Base-by-base conservation (phyloP, 2,113 vertebrate species). In the Pseudolaguvia tuberculata region DNA sequence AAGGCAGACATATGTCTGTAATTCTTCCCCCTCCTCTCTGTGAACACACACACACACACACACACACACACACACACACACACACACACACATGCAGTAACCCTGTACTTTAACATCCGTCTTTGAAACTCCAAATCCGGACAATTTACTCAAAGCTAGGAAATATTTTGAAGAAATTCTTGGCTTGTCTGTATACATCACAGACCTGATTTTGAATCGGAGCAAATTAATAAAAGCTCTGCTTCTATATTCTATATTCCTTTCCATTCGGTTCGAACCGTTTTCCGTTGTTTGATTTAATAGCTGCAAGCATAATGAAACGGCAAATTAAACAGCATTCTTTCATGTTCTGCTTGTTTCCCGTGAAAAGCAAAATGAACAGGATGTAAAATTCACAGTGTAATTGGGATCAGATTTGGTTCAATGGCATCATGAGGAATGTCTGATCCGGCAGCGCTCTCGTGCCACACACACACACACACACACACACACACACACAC, bases 391-490 rank as follows among this genome's bases (percentile, higher is more conserved):
- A 76, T 65, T 68, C 78, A 59, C 61, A 62, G 47, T 68, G 68
- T 67, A 78, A 81, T 81, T 55, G 61, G 72, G 70, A 72, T 72
- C 76, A 78, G 59, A 55, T 61, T 70, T 48, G 61, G 59, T 68
- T 72, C 53, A 53, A 7, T 31, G 61, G 47, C 25, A 9, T 78
- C 78, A 71, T 75, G 69, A 78, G 75, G 52, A 67, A 75, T 72
- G 45, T 17, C 67, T 73, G 53, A 72, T 53, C 62, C 50, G 69
- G 45, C 63, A 70, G 62, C 42, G 23, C 56, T 72, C 21, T 14
- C 45, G 45, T 15, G 29, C 35, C 59, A 7, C 61, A 45, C 61
- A 23, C 61, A 20, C 35, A n/a, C 55, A 73, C 74, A 59, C 73
- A 18, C 63, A 11, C 62, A 47, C 74, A 59, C 73, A 47, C 56